A percentile compares a stretch with the other conserved stretches of the same genome.
Conservation (phyloP, 2,888 invertebrate genomes). For the Crioceris asparagi region DNA sequence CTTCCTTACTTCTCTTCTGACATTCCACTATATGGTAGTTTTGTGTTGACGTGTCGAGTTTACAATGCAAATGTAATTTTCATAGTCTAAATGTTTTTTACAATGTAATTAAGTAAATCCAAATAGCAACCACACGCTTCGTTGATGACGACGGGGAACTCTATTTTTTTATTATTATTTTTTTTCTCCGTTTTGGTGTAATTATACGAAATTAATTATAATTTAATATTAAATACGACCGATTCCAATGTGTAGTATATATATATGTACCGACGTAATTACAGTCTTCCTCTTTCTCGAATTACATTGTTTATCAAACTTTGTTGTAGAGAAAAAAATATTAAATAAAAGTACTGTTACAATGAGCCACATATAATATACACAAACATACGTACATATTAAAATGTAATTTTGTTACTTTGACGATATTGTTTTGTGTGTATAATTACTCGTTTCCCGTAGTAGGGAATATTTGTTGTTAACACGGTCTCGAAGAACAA, state of each 20-base stretch:
- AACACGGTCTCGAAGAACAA: too few species aligned
- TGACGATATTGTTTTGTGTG: slow-evolving; percentile 14
- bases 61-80: slow-evolving; percentile 21
- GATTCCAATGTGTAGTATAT: slow-evolving; percentile 23
- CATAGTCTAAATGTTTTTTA: slow-evolving; percentile 28
- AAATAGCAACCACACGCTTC: slow-evolving; percentile 24
- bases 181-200: slow-evolving; percentile 22
- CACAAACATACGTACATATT: slow-evolving; percentile 19
- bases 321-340: slow-evolving; percentile 16
- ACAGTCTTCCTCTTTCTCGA: slow-evolving; percentile 26
- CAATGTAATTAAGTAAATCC: slow-evolving; percentile 27
- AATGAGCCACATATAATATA: slow-evolving; percentile 16
- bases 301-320: slow-evolving; percentile 27
- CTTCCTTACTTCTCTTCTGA: too few species aligned
- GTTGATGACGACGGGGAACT: slow-evolving; percentile 24
- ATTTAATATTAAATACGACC: slow-evolving; percentile 28
- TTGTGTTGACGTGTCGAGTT: slow-evolving; percentile 16
- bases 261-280: slow-evolving; percentile 18
- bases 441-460: slow-evolving; percentile 12
- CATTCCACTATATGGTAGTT: too few species aligned
- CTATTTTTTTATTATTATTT: too few species aligned
- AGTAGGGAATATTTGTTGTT: too few species aligned
- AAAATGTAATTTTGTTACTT: slow-evolving; percentile 25
- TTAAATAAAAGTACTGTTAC: neutral
- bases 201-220: slow-evolving; percentile 29